Percentiles rank a stretch among this genome's conserved stretches.
phyloP scores from a whole-genome alignment of 2,113 vertebrate species.

The Camelus bactrianus region DNA sequence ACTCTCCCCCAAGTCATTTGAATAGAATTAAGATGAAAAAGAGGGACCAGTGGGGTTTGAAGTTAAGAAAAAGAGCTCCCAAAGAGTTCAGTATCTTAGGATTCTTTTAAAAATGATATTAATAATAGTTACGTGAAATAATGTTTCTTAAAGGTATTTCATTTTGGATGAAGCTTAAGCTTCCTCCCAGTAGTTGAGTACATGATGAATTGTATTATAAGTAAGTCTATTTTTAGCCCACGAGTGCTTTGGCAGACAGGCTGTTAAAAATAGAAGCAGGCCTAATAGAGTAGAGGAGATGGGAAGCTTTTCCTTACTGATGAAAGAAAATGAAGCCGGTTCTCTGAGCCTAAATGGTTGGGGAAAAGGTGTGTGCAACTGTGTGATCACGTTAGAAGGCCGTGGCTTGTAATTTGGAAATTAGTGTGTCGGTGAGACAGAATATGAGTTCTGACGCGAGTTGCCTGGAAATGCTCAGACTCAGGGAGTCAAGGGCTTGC shows the following conservation, averaged over 20 bases:
- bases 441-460: background rate
- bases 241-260: constrained; percentile 79
- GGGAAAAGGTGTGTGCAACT: constrained; percentile 33
- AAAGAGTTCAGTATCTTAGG: background rate
- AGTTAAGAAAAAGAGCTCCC: background rate
- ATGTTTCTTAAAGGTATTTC: constrained; percentile 83
- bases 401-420: background rate
- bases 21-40: background rate
- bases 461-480: background rate
- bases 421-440: background rate
- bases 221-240: constrained; percentile 86
- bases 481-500: background rate
- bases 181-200: constrained; percentile 69
- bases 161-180: constrained; percentile 78
- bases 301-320: constrained; percentile 69
- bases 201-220: constrained; percentile 84
- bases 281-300: constrained; percentile 62
- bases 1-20: background rate
- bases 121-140: constrained; percentile 78
- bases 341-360: constrained; percentile 58
- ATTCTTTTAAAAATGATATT: background rate
- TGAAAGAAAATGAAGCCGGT: constrained; percentile 65
- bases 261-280: constrained; percentile 85
- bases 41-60: background rate
- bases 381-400: background rate